Evolutionary conservation across 1,140 invertebrate genomes (phyloP), one percentile per base, ranked within the genome.

Genomic region (Mya arenaria): DNA sequence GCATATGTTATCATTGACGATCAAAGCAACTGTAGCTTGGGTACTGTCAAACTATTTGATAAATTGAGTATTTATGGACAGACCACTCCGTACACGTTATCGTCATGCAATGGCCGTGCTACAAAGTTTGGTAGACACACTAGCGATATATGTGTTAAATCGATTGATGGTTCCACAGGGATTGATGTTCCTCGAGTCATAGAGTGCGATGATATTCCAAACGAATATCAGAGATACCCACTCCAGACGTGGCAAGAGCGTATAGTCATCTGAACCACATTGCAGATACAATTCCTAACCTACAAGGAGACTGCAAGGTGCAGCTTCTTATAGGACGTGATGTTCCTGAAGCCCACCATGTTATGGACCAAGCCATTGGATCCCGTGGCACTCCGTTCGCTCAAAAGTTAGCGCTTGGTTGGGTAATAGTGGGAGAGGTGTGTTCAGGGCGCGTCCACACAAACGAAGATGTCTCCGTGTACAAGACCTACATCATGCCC

Each of bases 371-470:
- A 69, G 55, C 62, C 5, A 60, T 44, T 37, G 82, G 86, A 13
- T 41, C 55, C 19, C 55, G 15, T 13, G 63, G 58, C 17, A 17
- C 48, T 32, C 84, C 85, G 3, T 84, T 81, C 30, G 84, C 84
- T 25, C 84, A 86, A 39, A 39, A 41, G 23, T 34, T 86, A 17
- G 37, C 25, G 8, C 37, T 86, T n/a, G 84, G 86, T 15, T 87
- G 84, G 82, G 82, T 84, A 0, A 37, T 87, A 0, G 39, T 87
- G 15, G 84, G 77, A 28, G 75, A 84, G 63, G 58, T 82, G 17
- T 87, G 84, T 55, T n/a, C 83, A 10, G 80, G 78, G 41, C 28
- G 63, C 23, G 37, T 82, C 15, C 66, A 84, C 58, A 4, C 37
- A 25, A 44, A 48, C 8, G 30, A 63, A 19, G 39, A 37, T 3